These are phyloP conservation scores for Eubasilissa regina DNA, from an alignment of 1,140 invertebrate genomes.

Conservation along the genomic window DNA sequence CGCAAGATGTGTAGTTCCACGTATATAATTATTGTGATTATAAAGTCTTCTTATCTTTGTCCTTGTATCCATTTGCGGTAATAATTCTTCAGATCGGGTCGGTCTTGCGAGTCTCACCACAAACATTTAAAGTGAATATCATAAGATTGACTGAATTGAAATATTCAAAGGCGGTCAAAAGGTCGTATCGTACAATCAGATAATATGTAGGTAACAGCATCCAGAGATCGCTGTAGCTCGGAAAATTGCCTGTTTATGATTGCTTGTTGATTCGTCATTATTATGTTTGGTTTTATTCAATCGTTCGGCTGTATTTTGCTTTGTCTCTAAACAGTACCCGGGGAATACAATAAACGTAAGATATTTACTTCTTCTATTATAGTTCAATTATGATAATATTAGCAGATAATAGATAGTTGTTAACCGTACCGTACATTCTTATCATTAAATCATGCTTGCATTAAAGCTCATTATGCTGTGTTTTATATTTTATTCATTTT, in stretches of 20 bases:
- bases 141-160: conserved; percentile 35
- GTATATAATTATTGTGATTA: conserved; percentile 33
- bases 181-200: conserved; percentile 24
- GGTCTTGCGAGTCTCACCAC: background rate
- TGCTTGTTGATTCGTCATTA: conserved; percentile 30
- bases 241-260: conserved; percentile 26
- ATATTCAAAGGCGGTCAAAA: conserved; percentile 43
- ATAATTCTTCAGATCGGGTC: conserved; percentile 21
- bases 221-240: background rate
- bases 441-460: too few relatives aligned
- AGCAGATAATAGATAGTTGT: too few relatives aligned
- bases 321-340: too few relatives aligned
- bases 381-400: too few relatives aligned
- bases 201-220: background rate
- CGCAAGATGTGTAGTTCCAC: conserved; percentile 2
- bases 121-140: conserved; percentile 37
- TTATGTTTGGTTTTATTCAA: conserved; percentile 45
- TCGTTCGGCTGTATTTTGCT: background rate
- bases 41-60: conserved; percentile 17
- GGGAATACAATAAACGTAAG: too few relatives aligned
- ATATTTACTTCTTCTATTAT: too few relatives aligned
- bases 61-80: conserved; percentile 26
- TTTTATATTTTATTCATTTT: too few relatives aligned
- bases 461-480: too few relatives aligned
- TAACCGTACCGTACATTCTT: too few relatives aligned